phyloP scores from a whole-genome alignment of 2,888 invertebrate genomes.

The Labia minor region DNA sequence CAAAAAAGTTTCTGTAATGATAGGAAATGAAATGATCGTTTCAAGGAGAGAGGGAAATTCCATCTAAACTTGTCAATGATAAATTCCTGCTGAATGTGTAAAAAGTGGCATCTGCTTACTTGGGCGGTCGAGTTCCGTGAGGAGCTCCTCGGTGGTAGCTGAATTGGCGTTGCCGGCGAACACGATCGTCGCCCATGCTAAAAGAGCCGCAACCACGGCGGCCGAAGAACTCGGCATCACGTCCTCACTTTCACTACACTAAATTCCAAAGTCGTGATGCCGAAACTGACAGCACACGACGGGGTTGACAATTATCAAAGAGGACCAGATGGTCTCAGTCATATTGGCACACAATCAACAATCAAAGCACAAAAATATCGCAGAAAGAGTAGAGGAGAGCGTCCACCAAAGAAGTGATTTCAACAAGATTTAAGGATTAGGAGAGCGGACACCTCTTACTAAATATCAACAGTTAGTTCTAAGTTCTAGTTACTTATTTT shows the following conservation, averaged over 20 bases:
- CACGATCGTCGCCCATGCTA: neutral
- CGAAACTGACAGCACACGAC: neutral
- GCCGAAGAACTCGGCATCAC: neutral
- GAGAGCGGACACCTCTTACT: neutral
- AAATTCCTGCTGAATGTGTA: no score
- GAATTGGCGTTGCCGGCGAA: slow-evolving; percentile 19
- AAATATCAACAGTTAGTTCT: neutral
- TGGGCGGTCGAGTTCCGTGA: slow-evolving; percentile 26
- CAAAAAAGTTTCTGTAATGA: no score
- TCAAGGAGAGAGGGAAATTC: no score
- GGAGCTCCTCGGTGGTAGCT: slow-evolving; percentile 24
- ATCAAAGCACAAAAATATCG: neutral
- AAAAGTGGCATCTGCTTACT: slow-evolving; percentile 20
- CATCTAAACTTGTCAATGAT: no score
- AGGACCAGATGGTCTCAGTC: neutral
- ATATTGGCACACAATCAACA: slow-evolving; percentile 13
- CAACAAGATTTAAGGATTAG: neutral
- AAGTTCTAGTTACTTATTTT: no score
- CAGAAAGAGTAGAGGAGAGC: neutral
- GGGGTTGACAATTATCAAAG: neutral
- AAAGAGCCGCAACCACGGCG: neutral
- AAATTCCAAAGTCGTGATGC: neutral
- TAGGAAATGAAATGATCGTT: no score
- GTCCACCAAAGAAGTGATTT: neutral
- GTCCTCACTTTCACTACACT: neutral